phyloP scores from a whole-genome alignment of 2,113 vertebrate genomes.

The Podiceps cristatus region DNA sequence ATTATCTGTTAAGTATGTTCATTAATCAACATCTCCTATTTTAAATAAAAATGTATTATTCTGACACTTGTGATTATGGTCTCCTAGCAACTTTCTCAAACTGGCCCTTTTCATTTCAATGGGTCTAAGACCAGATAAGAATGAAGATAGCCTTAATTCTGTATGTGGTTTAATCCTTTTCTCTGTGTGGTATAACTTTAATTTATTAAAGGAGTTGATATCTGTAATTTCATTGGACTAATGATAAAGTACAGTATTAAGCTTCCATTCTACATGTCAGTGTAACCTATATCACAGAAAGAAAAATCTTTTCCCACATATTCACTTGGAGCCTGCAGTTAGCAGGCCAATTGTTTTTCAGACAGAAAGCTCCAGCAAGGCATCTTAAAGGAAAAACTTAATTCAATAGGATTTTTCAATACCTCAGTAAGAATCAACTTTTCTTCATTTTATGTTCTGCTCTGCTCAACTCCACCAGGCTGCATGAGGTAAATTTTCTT shows the following conservation, averaged over 20 bases:
- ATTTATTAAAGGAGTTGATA: constrained; percentile 42
- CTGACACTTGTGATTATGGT: constrained; percentile 52
- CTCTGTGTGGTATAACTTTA: constrained; percentile 17
- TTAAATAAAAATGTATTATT: constrained; percentile 71
- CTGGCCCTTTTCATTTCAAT: background rate
- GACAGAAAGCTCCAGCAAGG: constrained; percentile 16
- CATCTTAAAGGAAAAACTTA: constrained; percentile 20
- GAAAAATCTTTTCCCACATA: constrained; percentile 13
- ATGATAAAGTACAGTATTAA: constrained; percentile 48
- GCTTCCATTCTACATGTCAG: background rate
- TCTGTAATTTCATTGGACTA: constrained; percentile 39
- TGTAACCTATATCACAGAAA: background rate
- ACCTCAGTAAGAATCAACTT: constrained; percentile 21
- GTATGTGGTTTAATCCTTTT: constrained; percentile 35
- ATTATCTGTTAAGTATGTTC: constrained; percentile 51
- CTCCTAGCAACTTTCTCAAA: constrained; percentile 61
- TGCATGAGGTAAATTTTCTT: constrained; percentile 44
- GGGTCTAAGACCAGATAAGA: background rate
- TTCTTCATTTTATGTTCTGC: background rate
- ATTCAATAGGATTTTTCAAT: constrained; percentile 23
- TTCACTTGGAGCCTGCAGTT: background rate
- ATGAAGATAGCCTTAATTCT: constrained; percentile 18
- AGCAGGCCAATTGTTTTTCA: constrained; percentile 10
- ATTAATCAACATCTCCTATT: constrained; percentile 61
- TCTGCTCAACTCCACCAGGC: background rate